Conservation (phyloP, 2,888 invertebrate genomes). For the Ceraclea dissimilis region DNA sequence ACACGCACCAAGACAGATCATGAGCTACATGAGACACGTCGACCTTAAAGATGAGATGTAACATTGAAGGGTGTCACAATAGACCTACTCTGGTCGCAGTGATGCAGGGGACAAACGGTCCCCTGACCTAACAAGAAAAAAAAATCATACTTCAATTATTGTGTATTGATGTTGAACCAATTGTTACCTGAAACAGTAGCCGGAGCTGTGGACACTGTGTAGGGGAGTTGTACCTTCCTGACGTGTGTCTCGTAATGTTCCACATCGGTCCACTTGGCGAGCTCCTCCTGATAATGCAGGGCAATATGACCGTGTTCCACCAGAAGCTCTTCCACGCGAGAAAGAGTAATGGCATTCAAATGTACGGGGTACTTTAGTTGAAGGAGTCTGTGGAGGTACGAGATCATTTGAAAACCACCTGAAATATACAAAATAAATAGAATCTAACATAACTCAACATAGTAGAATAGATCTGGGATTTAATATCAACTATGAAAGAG, state of each 20-base stretch:
- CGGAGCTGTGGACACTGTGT: slow-evolving; percentile 54
- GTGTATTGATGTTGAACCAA: too few relatives aligned
- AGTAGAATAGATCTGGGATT: neutral
- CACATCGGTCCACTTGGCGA: slow-evolving; percentile 71
- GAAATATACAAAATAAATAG: neutral
- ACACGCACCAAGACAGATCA: too few relatives aligned
- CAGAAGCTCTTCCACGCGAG: slow-evolving; percentile 79
- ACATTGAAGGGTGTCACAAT: too few relatives aligned
- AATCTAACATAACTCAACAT: neutral
- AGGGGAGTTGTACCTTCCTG: slow-evolving; percentile 80
- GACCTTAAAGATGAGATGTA: too few relatives aligned
- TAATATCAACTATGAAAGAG: neutral
- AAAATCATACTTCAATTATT: too few relatives aligned
- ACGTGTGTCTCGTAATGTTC: slow-evolving; percentile 80
- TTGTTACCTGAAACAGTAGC: slow-evolving; percentile 53
- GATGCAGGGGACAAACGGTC: too few relatives aligned
- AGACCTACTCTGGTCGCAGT: too few relatives aligned
- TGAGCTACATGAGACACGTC: too few relatives aligned
- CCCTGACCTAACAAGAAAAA: too few relatives aligned
- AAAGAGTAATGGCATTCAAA: slow-evolving; percentile 77
- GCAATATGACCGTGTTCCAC: slow-evolving; percentile 75
- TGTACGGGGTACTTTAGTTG: slow-evolving; percentile 93
- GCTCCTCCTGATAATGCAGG: slow-evolving; percentile 68
- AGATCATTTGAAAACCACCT: slow-evolving; percentile 76
- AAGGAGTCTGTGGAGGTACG: slow-evolving; percentile 76